Conservation (phyloP, 2,888 invertebrate genomes). For the Copidosoma aretas region DNA sequence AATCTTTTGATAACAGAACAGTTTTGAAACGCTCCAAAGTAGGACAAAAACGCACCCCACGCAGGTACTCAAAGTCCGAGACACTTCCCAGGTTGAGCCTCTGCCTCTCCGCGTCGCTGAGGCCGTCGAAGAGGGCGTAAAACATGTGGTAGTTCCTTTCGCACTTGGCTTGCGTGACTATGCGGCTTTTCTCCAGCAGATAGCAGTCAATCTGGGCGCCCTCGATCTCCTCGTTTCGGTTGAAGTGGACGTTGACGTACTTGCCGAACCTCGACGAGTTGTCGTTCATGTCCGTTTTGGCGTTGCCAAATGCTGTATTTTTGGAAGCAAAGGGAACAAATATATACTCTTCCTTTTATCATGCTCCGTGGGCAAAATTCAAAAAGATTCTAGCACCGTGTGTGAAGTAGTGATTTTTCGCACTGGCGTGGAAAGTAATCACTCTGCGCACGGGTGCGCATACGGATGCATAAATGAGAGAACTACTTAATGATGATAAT, state of each 20-base stretch:
- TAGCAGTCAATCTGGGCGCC: constrained; percentile 96
- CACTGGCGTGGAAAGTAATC: too few relatives aligned
- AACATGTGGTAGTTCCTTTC: constrained; percentile 97
- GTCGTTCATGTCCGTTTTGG: constrained; percentile 93
- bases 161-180: constrained; percentile 86
- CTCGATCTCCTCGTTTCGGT: constrained; percentile 82
- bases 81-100: constrained; percentile 78
- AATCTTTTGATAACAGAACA: constrained; percentile 2
- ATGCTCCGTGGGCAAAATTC: too few relatives aligned
- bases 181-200: constrained; percentile 90
- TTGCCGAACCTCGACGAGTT: constrained; percentile 97
- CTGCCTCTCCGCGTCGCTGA: constrained; percentile 79
- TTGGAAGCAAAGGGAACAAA: not conserved
- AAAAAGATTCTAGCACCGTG: too few relatives aligned
- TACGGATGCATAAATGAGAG: too few relatives aligned
- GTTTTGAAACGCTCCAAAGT: too few relatives aligned
- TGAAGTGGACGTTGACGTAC: constrained; percentile 91
- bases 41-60: constrained; percentile 67
- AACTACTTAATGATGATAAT: too few relatives aligned
- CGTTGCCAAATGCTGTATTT: constrained; percentile 87
- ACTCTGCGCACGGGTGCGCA: too few relatives aligned
- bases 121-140: constrained; percentile 86
- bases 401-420: too few relatives aligned
- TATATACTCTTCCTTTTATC: not conserved
- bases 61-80: constrained; percentile 80